These are phyloP conservation scores for Adrianichthys oophorus DNA, from an alignment of 2,797 vertebrate species.

Conservation along the genomic window DNA sequence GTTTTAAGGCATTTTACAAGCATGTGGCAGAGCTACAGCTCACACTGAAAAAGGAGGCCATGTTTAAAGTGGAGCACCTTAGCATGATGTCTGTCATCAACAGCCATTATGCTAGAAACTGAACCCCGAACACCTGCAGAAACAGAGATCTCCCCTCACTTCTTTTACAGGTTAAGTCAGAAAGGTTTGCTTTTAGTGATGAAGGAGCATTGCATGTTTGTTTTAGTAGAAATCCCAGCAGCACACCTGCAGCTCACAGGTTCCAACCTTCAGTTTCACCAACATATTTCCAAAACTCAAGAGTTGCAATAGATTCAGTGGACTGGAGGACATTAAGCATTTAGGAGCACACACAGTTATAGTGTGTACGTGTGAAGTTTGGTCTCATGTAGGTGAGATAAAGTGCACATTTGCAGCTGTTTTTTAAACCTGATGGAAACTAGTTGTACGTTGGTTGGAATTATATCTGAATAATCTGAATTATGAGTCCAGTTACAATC, in stretches of 20 bases:
- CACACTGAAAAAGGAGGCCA: constrained; percentile 3
- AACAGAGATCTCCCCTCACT: constrained; percentile 1
- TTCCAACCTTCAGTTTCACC: constrained; percentile 1
- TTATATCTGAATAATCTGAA: no score
- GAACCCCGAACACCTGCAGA: constrained; percentile 10
- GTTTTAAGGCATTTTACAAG: background rate
- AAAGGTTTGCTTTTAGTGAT: constrained; percentile 41
- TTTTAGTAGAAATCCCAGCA: constrained; percentile 42
- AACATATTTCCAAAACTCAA: background rate
- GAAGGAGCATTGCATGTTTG: constrained; percentile 54
- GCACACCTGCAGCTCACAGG: constrained; percentile 53
- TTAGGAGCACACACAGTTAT: no score
- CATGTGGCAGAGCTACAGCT: background rate
- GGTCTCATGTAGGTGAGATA: no score
- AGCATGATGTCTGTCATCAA: constrained; percentile 54
- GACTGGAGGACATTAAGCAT: background rate
- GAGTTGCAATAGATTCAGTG: background rate
- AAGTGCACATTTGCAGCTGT: no score
- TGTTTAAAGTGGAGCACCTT: constrained; percentile 43
- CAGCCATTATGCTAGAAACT: constrained; percentile 2
- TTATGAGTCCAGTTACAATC: no score
- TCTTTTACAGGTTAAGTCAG: constrained; percentile 53
- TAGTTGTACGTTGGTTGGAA: no score
- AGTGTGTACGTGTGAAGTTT: no score
- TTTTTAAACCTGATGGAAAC: no score